Evolutionary conservation across 2,888 invertebrate genomes (phyloP), one percentile per base, ranked within the genome.

Genomic region (Agrilus cyanescens): DNA sequence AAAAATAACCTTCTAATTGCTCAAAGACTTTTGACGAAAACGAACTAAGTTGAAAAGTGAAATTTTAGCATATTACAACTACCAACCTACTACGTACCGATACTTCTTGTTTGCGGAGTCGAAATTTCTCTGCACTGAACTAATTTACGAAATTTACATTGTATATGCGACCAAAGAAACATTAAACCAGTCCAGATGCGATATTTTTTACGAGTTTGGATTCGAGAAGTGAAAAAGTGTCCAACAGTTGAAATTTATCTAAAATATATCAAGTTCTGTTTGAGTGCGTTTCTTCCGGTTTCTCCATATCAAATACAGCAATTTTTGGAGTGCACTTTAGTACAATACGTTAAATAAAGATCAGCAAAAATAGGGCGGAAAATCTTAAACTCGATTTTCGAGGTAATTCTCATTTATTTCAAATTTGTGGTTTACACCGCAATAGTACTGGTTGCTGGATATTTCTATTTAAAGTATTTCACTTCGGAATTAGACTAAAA

Each of bases 241-340:
- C 43, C 40, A 12, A 12, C 31, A 12, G 18, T 45, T 18, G 15
- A 34, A 12, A 14, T 37, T 10, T 38, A 32, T 8, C n/a, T 49
- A 12, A 55, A 53, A 44, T 52, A 53, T 36, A 25, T 51, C 12
- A 57, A 53, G 46, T 48, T 56, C 43, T 53, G 51, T 32, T 41
- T 52, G 32, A 43, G 47, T 32, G 57, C 57, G 15, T 39, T 58
- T 33, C 40, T 51, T 32, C 55, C 57, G 10, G 46, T 57, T 41
- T 46, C 52, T 12, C 37, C 54, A 25, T 40, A 50, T 39, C 37
- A 50, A 38, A 37, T 57, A n/a, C 46, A 51, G 29, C 38, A 48
- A 38, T 53, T 50, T 40, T 37, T 53, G 4, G 4, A 10, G 25
- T 25, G 25, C 25, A 25, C 1, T 25, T 25, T 25, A 10, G 25